Evolutionary conservation across 2,888 invertebrate genomes (phyloP).

Genomic region (Thymelicus sylvestris): DNA sequence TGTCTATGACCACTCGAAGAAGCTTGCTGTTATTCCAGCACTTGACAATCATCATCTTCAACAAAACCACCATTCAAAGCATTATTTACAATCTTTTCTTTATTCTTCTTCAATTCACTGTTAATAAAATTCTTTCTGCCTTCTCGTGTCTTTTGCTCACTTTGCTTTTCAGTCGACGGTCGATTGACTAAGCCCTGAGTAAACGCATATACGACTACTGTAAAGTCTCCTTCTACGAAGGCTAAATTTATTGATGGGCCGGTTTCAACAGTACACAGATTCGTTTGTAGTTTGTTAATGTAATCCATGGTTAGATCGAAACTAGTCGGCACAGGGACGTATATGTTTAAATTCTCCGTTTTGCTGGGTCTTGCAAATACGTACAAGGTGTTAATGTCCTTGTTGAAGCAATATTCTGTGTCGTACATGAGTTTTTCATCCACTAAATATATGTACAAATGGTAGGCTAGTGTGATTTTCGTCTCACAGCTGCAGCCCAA

Average conservation of each 20-base stretch:
- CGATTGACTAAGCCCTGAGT: slow-evolving; percentile 64
- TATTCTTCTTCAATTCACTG: slow-evolving; percentile 67
- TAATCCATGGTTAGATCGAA: slow-evolving; percentile 64
- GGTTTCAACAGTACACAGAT: slow-evolving; percentile 75
- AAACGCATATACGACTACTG: slow-evolving; percentile 75
- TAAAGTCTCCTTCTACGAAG: slow-evolving; percentile 74
- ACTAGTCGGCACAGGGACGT: slow-evolving; percentile 69
- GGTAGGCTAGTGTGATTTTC: slow-evolving; percentile 72
- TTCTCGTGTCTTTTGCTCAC: slow-evolving; percentile 57
- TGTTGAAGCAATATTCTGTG: slow-evolving; percentile 76
- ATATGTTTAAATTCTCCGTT: slow-evolving; percentile 72
- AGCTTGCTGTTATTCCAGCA: slow-evolving; percentile 48
- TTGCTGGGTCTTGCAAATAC: slow-evolving; percentile 72
- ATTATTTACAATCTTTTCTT: slow-evolving; percentile 63
- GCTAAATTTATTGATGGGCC: slow-evolving; percentile 72
- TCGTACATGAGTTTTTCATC: slow-evolving; percentile 80
- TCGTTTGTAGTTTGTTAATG: slow-evolving; percentile 71
- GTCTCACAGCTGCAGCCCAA: slow-evolving; percentile 71
- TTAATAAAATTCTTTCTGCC: slow-evolving; percentile 70
- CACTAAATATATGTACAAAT: slow-evolving; percentile 72
- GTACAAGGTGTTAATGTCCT: slow-evolving; percentile 72
- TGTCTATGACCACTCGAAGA: too few species aligned
- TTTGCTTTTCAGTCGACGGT: slow-evolving; percentile 56
- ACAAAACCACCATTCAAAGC: slow-evolving; percentile 73
- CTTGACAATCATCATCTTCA: slow-evolving; percentile 70